Conservation (phyloP, 2,888 invertebrate genomes). For the Lasioglossum zephyrum region DNA sequence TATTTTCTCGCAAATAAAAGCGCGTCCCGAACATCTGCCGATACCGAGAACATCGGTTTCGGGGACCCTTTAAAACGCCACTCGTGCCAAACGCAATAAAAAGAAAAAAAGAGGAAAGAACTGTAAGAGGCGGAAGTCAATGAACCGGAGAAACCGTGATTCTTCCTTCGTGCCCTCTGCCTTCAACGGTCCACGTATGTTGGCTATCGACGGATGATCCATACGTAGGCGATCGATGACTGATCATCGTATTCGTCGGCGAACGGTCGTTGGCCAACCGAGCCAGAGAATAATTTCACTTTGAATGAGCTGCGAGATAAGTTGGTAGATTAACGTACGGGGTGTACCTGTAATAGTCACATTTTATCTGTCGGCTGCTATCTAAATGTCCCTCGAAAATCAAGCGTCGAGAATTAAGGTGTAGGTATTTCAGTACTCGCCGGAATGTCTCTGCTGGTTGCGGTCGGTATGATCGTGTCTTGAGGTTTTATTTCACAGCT, state of each 20-base stretch:
- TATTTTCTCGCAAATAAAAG: slow-evolving; percentile 56
- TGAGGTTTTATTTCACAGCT: not conserved
- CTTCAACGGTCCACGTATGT: not conserved
- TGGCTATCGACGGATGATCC: not conserved
- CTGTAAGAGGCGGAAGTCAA: slow-evolving; percentile 3
- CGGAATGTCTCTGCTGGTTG: not conserved
- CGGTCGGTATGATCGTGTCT: not conserved
- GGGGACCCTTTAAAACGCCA: slow-evolving; percentile 37
- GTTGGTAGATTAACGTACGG: not conserved
- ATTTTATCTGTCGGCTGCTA: not conserved
- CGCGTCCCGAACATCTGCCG: slow-evolving; percentile 43
- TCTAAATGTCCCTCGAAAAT: not conserved
- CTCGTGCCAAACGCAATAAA: not conserved
- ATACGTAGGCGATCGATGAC: slow-evolving; percentile 2
- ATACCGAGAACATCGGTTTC: slow-evolving; percentile 56
- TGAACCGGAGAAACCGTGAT: slow-evolving; percentile 3
- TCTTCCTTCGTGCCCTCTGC: not conserved
- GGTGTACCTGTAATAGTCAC: not conserved
- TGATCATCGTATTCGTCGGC: not conserved
- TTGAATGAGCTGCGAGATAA: not conserved
- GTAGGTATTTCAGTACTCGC: not conserved
- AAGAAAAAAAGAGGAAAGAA: not conserved
- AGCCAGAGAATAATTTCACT: not conserved
- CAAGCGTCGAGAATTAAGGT: not conserved
- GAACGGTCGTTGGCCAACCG: not conserved